Percentiles rank a stretch among this genome's conserved stretches.
Evolutionary conservation across 2,113 vertebrate species (phyloP).

Genomic region (Pavo muticus): DNA sequence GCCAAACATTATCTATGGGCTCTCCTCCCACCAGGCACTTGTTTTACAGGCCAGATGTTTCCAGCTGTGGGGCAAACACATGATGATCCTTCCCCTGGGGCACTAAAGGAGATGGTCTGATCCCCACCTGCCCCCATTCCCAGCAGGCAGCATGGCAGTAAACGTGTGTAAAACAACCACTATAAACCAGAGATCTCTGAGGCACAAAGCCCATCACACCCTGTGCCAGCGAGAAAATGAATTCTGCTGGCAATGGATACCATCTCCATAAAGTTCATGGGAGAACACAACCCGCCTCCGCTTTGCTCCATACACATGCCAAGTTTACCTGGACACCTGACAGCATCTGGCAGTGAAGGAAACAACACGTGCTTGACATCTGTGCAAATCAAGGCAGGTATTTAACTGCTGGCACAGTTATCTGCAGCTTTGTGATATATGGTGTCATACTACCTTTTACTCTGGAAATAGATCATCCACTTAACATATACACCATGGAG

Average conservation of each 20-base stretch:
- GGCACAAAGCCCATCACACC: not conserved
- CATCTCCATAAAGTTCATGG: not conserved
- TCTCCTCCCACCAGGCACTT: not conserved
- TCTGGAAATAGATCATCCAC: slow-evolving; percentile 27
- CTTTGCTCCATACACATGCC: not conserved
- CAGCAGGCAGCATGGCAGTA: not conserved
- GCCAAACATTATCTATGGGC: not conserved
- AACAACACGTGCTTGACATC: not conserved
- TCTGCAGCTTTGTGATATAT: not conserved
- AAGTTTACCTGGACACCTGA: not conserved
- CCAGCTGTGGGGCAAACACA: not conserved
- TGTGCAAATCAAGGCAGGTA: not conserved
- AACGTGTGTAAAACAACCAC: fast-evolving
- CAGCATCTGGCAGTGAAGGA: not conserved
- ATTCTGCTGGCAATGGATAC: not conserved
- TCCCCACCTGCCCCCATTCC: not conserved
- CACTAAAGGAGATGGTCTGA: not conserved
- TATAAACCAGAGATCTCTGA: not conserved
- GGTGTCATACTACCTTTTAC: not conserved
- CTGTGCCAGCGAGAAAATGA: not conserved
- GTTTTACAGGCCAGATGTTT: not conserved
- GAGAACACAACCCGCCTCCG: fast-evolving
- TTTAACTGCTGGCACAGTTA: not conserved
- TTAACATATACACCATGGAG: not conserved
- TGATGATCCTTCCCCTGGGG: not conserved